Evolutionary conservation across 2,113 vertebrate species (phyloP).

Genomic region (Syrmaticus mikado): DNA sequence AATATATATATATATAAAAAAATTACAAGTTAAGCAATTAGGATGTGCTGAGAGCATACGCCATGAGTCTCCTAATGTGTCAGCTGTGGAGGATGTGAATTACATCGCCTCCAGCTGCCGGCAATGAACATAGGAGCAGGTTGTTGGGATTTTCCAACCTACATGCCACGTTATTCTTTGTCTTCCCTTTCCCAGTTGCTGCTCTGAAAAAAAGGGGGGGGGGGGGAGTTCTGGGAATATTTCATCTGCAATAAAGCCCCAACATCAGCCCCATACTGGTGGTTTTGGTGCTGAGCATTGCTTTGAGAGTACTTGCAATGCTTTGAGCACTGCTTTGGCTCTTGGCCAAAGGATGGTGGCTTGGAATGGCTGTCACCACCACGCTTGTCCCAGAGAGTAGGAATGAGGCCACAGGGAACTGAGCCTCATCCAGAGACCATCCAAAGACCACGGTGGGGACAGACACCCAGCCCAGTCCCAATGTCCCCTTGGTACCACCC

Average conservation of each 20-base stretch:
- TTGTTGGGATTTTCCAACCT: slow-evolving; percentile 37
- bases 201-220: not conserved
- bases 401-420: not conserved
- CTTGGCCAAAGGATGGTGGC: not conserved
- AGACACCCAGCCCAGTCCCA: not conserved
- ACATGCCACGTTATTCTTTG: fast-evolving
- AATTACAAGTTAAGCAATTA: slow-evolving; percentile 42
- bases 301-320: not conserved
- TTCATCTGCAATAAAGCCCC: not conserved
- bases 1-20: not conserved
- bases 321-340: not conserved
- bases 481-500: not conserved
- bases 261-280: not conserved
- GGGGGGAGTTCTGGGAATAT: not conserved
- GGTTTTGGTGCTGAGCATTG: not conserved
- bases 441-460: fast-evolving
- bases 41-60: not conserved
- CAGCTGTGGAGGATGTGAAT: not conserved
- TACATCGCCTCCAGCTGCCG: not conserved
- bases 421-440: not conserved
- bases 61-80: not conserved
- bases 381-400: not conserved
- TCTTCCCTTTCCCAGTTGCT: not conserved
- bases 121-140: not conserved
- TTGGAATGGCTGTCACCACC: not conserved